A percentile compares a stretch with the other conserved stretches of the same genome.
Evolutionary conservation across 1,140 invertebrate genomes (phyloP).

Genomic region (Heterodera carotae): DNA sequence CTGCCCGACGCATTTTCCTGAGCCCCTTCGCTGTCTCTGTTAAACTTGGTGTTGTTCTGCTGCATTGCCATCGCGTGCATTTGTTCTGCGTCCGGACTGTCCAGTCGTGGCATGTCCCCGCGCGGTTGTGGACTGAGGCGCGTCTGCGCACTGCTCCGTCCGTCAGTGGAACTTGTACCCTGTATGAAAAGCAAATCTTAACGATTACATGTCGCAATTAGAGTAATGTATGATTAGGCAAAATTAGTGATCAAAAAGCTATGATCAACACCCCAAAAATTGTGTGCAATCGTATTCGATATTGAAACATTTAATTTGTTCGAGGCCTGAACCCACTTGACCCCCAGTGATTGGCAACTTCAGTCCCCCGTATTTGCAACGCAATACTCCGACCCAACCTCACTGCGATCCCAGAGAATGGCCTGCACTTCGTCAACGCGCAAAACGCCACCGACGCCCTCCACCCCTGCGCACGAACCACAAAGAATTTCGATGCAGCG

Average conservation of each 20-base stretch:
- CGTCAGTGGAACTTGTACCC: not conserved
- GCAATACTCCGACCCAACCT: not conserved
- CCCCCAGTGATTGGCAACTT: too few relatives aligned
- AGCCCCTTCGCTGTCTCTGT: not conserved
- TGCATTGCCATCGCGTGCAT: conserved; percentile 1
- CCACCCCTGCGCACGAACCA: not conserved
- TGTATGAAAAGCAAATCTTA: not conserved
- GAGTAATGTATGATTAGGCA: too few relatives aligned
- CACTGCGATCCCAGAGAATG: not conserved
- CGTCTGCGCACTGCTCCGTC: not conserved
- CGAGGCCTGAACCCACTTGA: too few relatives aligned
- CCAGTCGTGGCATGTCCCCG: not conserved
- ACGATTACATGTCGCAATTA: not conserved
- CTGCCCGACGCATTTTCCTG: not conserved
- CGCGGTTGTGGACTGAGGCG: conserved; percentile 6
- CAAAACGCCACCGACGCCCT: not conserved
- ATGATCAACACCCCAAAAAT: too few relatives aligned
- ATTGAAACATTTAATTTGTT: too few relatives aligned
- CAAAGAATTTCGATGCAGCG: conserved; percentile 96
- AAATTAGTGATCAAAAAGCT: too few relatives aligned
- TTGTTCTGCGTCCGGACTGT: not conserved
- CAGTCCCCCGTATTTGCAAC: too few relatives aligned
- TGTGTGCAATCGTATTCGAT: too few relatives aligned
- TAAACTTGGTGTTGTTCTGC: not conserved
- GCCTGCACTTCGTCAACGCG: conserved; percentile 9